Evolutionary conservation across 2,888 invertebrate species (phyloP), one percentile per base, ranked within the genome.

Genomic region (Euzetes globulus): DNA sequence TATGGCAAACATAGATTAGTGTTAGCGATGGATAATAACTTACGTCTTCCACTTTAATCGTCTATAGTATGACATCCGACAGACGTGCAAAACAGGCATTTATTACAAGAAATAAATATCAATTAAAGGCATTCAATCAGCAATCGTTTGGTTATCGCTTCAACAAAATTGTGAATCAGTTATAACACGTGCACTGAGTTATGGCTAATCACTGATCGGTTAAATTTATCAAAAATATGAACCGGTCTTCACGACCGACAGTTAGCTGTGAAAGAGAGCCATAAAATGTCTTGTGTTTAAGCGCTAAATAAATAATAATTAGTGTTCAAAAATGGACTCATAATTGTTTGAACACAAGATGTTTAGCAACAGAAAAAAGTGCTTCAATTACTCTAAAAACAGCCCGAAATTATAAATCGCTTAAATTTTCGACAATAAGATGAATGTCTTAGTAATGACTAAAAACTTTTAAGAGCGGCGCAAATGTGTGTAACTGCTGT

Each of bases 1-100:
- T 25, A 15, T n/a, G n/a, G 45, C 17, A 58, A 68, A 72, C 68
- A 73, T 58, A 60, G 60, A 76, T 72, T 68, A 70, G 73, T 71
- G 47, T 15, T 41, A 52, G 58, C 41, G 17, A 58, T 33, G 27
- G n/a, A 60, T 75, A 45, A 58, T 75, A 45, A 89, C 90, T 92
- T 88, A 94, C 94, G 92, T 94, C 85, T 92, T 95, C 95, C 95
- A 95, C 84, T 92, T 92, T 81, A 95, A 88, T 72, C 71, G 74
- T 71, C 76, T 76, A 68, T 19, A 25, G 15, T 27, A 55, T 74
- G 60, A n/a, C 58, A 73, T 55, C 58, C 72, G 72, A 55, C 22
- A 55, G 58, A 41, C 58, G 60, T 72, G 55, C 60, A 70, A 65
- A 25, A 47, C 70, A 70, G 70, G 70, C 70, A 70, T 47, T 70